Base-by-base conservation (phyloP, 2,888 invertebrate species). In the Phrixothrix hirtus region DNA sequence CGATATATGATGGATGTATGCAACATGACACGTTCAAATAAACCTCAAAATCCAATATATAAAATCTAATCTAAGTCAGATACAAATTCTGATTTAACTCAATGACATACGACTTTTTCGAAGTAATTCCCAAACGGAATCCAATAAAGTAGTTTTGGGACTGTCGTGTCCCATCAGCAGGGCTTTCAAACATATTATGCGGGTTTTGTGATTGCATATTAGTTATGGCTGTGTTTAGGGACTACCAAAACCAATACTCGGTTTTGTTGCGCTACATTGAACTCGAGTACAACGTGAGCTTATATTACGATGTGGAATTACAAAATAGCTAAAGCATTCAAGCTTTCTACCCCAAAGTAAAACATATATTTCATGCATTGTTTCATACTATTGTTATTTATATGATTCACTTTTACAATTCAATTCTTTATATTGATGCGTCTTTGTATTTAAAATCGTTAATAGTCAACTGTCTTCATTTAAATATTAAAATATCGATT, bases 51-150 rank as follows among this genome's bases (percentile, higher is more conserved):
- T 57, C 59, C 59, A 58, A 62, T 61, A 61, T 57, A 57, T 55
- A 60, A 59, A n/a, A 56, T 56, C 58, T 49, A 45, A 43, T 53
- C 58, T 56, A 60, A 55, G 48, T 49, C 38, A 37, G 44, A 44
- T 50, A 59, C 57, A 57, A 48, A 55, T 53, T 57, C 61, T 57
- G 62, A 62, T 62, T 61, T 61, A 58, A 58, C 55, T 57, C 58
- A 62, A 57, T 61, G 62, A 62, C 58, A 53, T 61, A 59, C 55
- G 58, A 61, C 57, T 60, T 61, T 58, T 59, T 57, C 57, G 53
- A 52, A 36, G 46, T 47, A 57, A 57, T 55, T 57, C 57, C 57
- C 55, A 58, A 38, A 49, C 42, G 58, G 55, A 58, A 52, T 58
- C 55, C 48, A 55, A 55, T 58, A 58, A 58, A 58, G 50, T 55